Conservation (phyloP, 2,888 invertebrate species). For the Argyra leucocephala region DNA sequence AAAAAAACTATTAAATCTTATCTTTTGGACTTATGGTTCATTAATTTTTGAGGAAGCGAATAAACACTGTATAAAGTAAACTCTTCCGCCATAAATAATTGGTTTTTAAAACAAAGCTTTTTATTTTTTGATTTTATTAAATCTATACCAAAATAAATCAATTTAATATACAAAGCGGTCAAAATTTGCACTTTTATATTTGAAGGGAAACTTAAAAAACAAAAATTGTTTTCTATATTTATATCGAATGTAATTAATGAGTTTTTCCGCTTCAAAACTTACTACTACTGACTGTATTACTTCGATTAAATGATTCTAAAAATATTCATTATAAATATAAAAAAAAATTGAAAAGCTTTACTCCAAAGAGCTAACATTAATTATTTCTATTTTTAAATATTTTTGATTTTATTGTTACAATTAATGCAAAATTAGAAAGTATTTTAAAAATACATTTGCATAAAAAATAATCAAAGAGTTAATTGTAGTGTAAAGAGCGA, state of each 20-base stretch:
- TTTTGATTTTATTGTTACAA: background rate
- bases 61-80: background rate
- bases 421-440: background rate
- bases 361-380: too few species aligned
- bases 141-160: background rate
- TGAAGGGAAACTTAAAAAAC: background rate
- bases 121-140: background rate
- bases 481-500: background rate
- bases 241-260: too few species aligned
- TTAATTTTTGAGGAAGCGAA: background rate
- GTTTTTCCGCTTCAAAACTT: background rate
- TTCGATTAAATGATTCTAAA: too few species aligned
- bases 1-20: too few species aligned
- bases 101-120: background rate
- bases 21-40: background rate
- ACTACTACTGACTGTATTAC: too few species aligned
- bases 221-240: too few species aligned
- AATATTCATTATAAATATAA: too few species aligned
- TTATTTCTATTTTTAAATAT: too few species aligned
- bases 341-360: too few species aligned
- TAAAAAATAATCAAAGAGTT: background rate
- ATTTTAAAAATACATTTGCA: background rate
- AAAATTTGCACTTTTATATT: background rate
- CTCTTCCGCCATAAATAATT: background rate
- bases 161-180: background rate